Percentiles rank a stretch among this genome's conserved stretches.
phyloP scores from a whole-genome alignment of 2,888 invertebrate species.

The Perdita meconis region DNA sequence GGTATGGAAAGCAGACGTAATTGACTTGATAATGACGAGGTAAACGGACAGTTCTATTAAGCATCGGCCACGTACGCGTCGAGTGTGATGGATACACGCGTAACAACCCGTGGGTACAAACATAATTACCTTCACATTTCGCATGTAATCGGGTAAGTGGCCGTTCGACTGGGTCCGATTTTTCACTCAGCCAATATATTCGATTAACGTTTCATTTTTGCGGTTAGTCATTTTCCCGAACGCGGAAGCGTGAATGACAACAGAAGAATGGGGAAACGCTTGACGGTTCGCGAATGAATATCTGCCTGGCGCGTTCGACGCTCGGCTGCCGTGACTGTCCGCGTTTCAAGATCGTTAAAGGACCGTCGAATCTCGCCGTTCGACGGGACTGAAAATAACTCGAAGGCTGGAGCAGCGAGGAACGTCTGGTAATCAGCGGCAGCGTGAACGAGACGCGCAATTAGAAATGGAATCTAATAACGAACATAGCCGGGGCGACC shows the following conservation, averaged over 20 bases:
- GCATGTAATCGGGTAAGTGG: constrained; percentile 37
- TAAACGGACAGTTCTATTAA: constrained; percentile 71
- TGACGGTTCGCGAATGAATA: no score
- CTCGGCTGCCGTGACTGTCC: no score
- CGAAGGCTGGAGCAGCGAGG: background rate
- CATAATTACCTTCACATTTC: constrained; percentile 64
- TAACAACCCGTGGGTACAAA: constrained; percentile 31
- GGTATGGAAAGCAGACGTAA: constrained; percentile 65
- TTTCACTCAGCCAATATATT: background rate
- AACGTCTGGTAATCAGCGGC: constrained; percentile 26
- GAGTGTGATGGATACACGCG: constrained; percentile 39
- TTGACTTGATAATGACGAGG: constrained; percentile 69
- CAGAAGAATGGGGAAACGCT: no score
- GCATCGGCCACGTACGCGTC: constrained; percentile 34
- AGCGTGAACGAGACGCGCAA: constrained; percentile 21
- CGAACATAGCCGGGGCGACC: constrained; percentile 22
- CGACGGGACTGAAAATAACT: no score
- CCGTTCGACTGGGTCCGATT: background rate
- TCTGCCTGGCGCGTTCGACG: no score
- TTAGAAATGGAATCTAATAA: constrained; percentile 41
- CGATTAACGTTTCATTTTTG: background rate
- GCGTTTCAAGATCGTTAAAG: no score
- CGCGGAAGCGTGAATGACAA: background rate
- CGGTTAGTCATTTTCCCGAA: background rate
- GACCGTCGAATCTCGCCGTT: no score